Evolutionary conservation across 2,888 invertebrate species (phyloP).

Genomic region (Frankliniella fusca): DNA sequence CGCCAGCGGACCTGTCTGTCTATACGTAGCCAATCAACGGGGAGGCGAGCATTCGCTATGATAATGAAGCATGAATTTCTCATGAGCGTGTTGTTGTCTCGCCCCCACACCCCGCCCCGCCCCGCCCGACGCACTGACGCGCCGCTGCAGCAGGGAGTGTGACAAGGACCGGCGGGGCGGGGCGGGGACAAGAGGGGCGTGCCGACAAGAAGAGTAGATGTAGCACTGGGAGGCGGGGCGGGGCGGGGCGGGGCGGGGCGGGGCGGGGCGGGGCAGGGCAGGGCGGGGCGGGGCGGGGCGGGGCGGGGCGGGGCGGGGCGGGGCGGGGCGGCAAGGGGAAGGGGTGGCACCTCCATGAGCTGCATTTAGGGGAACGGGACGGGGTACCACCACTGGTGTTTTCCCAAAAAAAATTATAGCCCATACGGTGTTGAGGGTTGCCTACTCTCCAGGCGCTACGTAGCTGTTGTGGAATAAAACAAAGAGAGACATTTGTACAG

Average conservation of each 20-base stretch:
- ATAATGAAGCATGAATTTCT: constrained; percentile 25
- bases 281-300: not conserved
- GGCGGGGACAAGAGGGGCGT: not conserved
- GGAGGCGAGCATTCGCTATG: constrained; percentile 21
- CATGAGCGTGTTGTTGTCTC: constrained; percentile 22
- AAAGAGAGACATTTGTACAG: too few relatives aligned
- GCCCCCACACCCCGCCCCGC: constrained; percentile 1
- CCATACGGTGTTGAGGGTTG: too few relatives aligned
- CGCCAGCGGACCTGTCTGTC: constrained; percentile 6
- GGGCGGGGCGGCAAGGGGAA: not conserved
- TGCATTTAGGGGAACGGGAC: too few relatives aligned
- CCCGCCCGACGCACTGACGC: not conserved
- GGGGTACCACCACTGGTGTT: too few relatives aligned
- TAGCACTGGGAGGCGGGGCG: not conserved
- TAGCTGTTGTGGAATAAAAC: too few relatives aligned
- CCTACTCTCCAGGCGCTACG: too few relatives aligned
- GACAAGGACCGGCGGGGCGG: constrained; percentile 14
- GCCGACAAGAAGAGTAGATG: not conserved
- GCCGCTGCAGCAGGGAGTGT: not conserved
- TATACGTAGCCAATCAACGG: constrained; percentile 26
- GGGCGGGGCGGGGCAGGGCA: not conserved
- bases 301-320: not conserved
- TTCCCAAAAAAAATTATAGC: too few relatives aligned
- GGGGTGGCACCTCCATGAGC: not conserved
- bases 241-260: not conserved